These are phyloP conservation scores for Endotricha flammealis DNA, from an alignment of 2,888 invertebrate genomes.

Conservation along the genomic window DNA sequence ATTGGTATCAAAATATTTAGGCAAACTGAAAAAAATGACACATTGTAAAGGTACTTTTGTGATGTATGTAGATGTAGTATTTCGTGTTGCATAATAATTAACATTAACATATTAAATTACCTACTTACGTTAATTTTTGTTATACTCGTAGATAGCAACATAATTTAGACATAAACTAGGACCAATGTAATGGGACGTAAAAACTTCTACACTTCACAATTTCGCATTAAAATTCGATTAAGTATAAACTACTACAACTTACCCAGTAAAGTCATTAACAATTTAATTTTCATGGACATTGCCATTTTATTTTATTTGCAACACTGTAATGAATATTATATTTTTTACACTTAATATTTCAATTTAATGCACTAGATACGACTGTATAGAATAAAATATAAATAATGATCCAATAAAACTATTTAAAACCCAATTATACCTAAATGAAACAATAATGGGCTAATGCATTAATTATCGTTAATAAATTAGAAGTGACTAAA, in stretches of 20 bases:
- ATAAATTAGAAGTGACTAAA: no score
- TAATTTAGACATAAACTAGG: no score
- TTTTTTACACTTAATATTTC: no score
- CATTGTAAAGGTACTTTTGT: no score
- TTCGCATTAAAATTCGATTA: no score
- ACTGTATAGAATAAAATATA: neutral
- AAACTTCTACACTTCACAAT: no score
- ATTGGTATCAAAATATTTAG: neutral
- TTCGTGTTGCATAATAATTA: no score
- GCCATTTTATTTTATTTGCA: neutral
- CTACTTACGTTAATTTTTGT: no score
- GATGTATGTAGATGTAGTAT: no score
- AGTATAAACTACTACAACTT: neutral
- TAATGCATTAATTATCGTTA: neutral
- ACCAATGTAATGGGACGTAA: no score
- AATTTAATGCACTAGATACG: neutral
- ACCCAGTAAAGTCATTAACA: neutral
- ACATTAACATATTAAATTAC: no score
- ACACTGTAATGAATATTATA: neutral
- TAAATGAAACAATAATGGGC: neutral
- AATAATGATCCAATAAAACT: neutral
- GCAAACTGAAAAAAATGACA: constrained; percentile 7
- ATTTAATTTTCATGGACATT: neutral
- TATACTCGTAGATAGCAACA: no score
- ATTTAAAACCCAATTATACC: neutral